phyloP scores from a whole-genome alignment of 2,888 invertebrate species.

The Chrysopilus asiliformis region DNA sequence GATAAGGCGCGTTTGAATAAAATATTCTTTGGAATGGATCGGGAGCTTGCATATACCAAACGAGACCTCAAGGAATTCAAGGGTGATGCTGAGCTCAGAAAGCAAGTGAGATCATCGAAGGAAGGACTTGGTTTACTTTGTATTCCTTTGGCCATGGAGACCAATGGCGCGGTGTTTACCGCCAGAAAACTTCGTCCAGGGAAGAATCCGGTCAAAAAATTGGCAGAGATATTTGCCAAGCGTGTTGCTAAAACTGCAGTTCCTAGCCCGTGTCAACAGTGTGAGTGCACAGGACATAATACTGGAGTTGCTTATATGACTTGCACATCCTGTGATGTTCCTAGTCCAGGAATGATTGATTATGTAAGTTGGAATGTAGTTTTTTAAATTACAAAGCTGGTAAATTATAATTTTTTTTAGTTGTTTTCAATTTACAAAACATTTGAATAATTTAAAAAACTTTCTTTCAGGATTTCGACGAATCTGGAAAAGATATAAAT shows the following conservation, averaged over 20 bases:
- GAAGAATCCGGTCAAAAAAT: slow-evolving; percentile 45
- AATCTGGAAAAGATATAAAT: slow-evolving; percentile 7
- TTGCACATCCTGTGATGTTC: slow-evolving; percentile 44
- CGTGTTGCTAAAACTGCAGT: slow-evolving; percentile 48
- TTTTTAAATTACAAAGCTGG: slow-evolving; percentile 2
- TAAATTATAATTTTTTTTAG: background rate
- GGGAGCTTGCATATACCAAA: slow-evolving; percentile 60
- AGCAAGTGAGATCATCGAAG: slow-evolving; percentile 63
- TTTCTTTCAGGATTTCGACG: slow-evolving; percentile 12
- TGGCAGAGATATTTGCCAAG: slow-evolving; percentile 52
- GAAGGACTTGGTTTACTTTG: slow-evolving; percentile 59
- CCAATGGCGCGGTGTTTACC: slow-evolving; percentile 59
- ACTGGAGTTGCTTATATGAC: slow-evolving; percentile 51
- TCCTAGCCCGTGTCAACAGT: slow-evolving; percentile 47
- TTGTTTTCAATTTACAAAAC: background rate
- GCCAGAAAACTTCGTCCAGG: slow-evolving; percentile 44
- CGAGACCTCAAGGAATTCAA: slow-evolving; percentile 53
- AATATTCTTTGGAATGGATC: slow-evolving; percentile 69
- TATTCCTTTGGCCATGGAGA: slow-evolving; percentile 67
- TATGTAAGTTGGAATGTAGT: slow-evolving; percentile 41
- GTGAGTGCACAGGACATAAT: slow-evolving; percentile 55
- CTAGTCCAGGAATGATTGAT: slow-evolving; percentile 37
- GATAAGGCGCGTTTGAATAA: slow-evolving; percentile 58
- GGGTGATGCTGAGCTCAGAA: slow-evolving; percentile 58
- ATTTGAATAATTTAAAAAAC: background rate